A percentile compares a stretch with the other conserved stretches of the same genome.
Evolutionary conservation across 2,888 invertebrate genomes (phyloP).

Genomic region (Nemurella pictetii): DNA sequence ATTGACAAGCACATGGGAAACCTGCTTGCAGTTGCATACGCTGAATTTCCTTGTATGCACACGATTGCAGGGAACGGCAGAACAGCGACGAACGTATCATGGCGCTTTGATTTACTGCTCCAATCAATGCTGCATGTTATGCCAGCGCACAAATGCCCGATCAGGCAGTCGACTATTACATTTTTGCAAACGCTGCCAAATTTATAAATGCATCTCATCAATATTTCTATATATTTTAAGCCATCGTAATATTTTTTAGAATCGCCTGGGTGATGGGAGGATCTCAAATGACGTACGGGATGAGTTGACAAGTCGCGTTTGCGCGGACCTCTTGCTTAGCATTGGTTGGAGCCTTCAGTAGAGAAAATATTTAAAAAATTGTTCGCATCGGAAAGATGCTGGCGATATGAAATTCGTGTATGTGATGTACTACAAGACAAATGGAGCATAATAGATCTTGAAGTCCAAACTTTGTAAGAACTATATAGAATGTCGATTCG

Average conservation of each 20-base stretch:
- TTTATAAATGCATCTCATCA: not conserved
- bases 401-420: not conserved
- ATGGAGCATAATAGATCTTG: too few relatives aligned
- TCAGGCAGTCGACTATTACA: not conserved
- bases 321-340: conserved; percentile 33
- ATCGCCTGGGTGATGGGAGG: conserved; percentile 3
- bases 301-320: conserved; percentile 9
- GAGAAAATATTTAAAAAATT: conserved; percentile 19
- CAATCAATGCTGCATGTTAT: not conserved
- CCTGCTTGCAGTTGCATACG: not conserved
- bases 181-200: not conserved
- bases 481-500: too few relatives aligned
- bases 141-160: not conserved
- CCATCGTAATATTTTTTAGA: not conserved
- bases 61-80: not conserved
- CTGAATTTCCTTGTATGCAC: not conserved
- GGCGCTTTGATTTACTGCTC: not conserved
- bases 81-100: not conserved
- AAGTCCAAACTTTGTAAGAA: too few relatives aligned
- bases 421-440: too few relatives aligned
- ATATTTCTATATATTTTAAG: not conserved
- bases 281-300: conserved; percentile 8
- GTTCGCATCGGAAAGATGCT: not conserved
- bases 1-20: not conserved
- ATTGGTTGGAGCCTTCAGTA: conserved; percentile 32